These are phyloP conservation scores for Turritopsis dohrnii DNA, from an alignment of 30 jellyfish, hydroid and myxozoan genomes.

Conservation along the genomic window DNA sequence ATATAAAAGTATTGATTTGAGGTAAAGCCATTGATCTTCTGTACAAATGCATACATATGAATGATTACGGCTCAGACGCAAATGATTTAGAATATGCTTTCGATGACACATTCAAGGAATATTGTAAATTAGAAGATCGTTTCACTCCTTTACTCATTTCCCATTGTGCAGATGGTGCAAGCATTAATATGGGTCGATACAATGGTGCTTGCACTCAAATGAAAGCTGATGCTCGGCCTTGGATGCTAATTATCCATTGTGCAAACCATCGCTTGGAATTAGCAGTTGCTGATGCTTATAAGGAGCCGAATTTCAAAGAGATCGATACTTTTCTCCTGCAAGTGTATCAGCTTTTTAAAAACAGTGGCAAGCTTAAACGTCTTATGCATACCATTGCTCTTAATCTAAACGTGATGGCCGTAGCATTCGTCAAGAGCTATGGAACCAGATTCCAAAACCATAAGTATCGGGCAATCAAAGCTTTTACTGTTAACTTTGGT, in stretches of 20 bases:
- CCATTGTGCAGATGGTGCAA: too few relatives aligned
- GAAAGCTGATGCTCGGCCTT: slow-evolving; percentile 27
- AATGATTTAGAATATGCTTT: too few relatives aligned
- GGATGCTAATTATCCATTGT: slow-evolving; percentile 58
- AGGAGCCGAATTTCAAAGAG: slow-evolving; percentile 27
- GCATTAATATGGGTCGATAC: too few relatives aligned
- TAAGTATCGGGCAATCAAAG: slow-evolving; percentile 30
- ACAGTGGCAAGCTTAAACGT: slow-evolving; percentile 29
- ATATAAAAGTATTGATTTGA: too few relatives aligned
- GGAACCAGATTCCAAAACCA: slow-evolving; percentile 44
- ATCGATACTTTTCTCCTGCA: slow-evolving; percentile 13
- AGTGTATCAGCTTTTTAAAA: slow-evolving; percentile 18
- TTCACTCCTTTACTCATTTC: too few relatives aligned
- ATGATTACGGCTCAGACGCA: too few relatives aligned
- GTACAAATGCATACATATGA: too few relatives aligned
- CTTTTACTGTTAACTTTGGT: slow-evolving; percentile 30
- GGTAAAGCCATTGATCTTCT: too few relatives aligned
- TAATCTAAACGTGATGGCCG: slow-evolving; percentile 25
- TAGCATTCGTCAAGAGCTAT: slow-evolving; percentile 38
- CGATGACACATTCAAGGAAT: too few relatives aligned
- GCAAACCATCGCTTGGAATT: slow-evolving; percentile 49
- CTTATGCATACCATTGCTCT: neutral
- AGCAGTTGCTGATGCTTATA: slow-evolving; percentile 33
- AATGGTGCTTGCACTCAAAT: slow-evolving; percentile 4
- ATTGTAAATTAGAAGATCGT: too few relatives aligned